A percentile compares a stretch with the other conserved stretches of the same genome.
Conservation (phyloP, 2,888 invertebrate genomes). For the Salpingus planirostris region DNA sequence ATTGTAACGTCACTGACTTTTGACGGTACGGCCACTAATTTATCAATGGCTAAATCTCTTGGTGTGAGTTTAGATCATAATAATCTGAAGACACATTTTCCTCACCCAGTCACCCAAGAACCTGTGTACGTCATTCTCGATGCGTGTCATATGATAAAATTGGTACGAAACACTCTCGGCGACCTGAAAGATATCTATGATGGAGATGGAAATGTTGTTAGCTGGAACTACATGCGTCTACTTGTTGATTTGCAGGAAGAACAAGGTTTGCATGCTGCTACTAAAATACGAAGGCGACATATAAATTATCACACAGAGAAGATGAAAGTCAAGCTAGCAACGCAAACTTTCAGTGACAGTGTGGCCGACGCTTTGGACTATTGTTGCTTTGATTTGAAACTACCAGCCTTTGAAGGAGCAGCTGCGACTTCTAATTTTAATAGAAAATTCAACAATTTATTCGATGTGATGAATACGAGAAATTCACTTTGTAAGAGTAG, state of each 20-base stretch:
- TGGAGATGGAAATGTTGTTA: slow-evolving; percentile 6
- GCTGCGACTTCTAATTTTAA: slow-evolving; percentile 3
- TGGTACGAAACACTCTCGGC: slow-evolving; percentile 22
- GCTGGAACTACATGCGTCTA: slow-evolving; percentile 8
- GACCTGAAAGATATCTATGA: slow-evolving; percentile 13
- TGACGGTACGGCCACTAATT: slow-evolving; percentile 8
- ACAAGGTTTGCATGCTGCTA: slow-evolving; percentile 10
- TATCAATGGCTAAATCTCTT: slow-evolving; percentile 4
- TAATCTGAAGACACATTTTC: slow-evolving; percentile 2
- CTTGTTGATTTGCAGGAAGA: slow-evolving; percentile 8
- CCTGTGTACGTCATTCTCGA: slow-evolving; percentile 5
- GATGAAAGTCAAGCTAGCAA: slow-evolving; percentile 8
- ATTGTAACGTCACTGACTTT: slow-evolving; percentile 9
- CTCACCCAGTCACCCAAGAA: slow-evolving; percentile 1
- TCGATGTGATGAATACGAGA: slow-evolving; percentile 7
- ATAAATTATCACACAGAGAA: slow-evolving; percentile 8
- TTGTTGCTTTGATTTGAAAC: slow-evolving; percentile 3
- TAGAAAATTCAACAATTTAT: slow-evolving; percentile 3
- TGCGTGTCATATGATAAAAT: slow-evolving; percentile 21
- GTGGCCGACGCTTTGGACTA: slow-evolving; percentile 3
- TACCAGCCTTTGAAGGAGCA: slow-evolving; percentile 1
- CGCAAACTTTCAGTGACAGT: slow-evolving; percentile 4
- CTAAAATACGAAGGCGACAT: slow-evolving; percentile 8
- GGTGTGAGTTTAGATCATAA: neutral
- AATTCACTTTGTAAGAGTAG: too few relatives aligned